phyloP scores from a whole-genome alignment of 1,140 invertebrate species.

The Macrobrachium nipponense region DNA sequence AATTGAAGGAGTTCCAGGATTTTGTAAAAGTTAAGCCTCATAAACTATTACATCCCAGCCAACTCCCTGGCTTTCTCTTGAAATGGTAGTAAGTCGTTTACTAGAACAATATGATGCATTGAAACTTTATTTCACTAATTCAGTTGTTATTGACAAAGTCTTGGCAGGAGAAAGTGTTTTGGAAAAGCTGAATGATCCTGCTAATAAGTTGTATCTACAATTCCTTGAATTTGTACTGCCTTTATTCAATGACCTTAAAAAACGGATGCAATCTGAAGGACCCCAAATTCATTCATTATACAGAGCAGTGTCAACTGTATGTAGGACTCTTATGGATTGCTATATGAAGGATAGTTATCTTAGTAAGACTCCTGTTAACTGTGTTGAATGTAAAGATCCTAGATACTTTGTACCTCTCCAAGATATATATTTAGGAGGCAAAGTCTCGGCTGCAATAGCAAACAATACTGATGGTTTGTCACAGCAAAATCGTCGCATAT shows the following conservation, averaged over 20 bases:
- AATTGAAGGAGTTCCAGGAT: no score
- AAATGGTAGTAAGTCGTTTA: no score
- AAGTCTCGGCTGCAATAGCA: constrained; percentile 20
- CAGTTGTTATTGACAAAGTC: no score
- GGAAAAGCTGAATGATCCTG: constrained; percentile 13
- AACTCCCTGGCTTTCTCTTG: no score
- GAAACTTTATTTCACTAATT: no score
- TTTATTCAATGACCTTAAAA: background rate
- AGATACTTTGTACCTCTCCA: constrained; percentile 29
- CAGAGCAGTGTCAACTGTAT: background rate
- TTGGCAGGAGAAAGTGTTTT: background rate
- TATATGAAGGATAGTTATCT: background rate
- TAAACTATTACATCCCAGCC: no score
- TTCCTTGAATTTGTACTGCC: constrained; percentile 8
- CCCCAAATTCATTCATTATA: constrained; percentile 11
- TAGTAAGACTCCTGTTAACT: constrained; percentile 1
- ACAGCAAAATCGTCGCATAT: background rate
- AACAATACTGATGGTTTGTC: constrained; percentile 32
- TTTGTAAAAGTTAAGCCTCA: no score
- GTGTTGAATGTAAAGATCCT: constrained; percentile 29
- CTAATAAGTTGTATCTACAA: constrained; percentile 17
- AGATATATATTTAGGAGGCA: constrained; percentile 29
- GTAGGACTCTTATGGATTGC: constrained; percentile 17
- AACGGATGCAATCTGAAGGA: background rate
- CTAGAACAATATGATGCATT: no score